phyloP scores from a whole-genome alignment of 2,113 vertebrate genomes.

The Pelvicachromis taeniatus region DNA sequence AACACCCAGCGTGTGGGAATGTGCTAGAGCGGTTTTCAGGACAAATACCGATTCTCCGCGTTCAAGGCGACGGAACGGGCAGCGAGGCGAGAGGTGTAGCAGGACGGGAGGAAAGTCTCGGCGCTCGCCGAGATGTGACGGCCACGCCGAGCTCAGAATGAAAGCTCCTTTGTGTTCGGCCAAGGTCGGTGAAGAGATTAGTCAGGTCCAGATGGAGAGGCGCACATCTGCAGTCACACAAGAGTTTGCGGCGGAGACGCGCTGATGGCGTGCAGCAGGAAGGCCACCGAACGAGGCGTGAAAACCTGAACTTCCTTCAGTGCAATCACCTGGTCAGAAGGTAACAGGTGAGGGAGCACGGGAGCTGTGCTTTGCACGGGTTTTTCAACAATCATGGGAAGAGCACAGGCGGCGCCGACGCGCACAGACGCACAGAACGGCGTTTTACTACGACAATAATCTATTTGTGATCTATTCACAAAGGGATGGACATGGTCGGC shows the following conservation, averaged over 20 bases:
- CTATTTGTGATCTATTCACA: not conserved
- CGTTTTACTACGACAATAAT: too few species aligned
- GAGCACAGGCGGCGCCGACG: fast-evolving
- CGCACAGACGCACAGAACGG: too few species aligned
- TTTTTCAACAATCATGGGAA: too few species aligned
- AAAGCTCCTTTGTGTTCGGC: not conserved
- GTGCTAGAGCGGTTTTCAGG: constrained; percentile 24
- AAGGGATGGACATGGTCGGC: not conserved
- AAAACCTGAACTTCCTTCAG: not conserved
- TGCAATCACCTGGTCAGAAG: not conserved
- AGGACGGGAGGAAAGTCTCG: not conserved
- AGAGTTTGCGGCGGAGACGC: not conserved
- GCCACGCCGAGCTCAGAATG: not conserved
- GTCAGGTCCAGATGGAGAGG: not conserved
- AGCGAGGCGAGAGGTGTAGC: not conserved
- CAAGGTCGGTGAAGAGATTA: not conserved
- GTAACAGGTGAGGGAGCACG: too few species aligned
- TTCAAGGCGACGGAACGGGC: not conserved
- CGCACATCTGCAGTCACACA: not conserved
- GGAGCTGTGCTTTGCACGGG: too few species aligned
- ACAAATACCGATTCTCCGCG: constrained; percentile 3
- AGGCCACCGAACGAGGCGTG: not conserved
- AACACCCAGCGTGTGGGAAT: not conserved
- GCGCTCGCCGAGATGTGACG: not conserved
- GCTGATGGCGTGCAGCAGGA: fast-evolving